Evolutionary conservation across 2,888 invertebrate species (phyloP).

Genomic region (Catocala fraxini): DNA sequence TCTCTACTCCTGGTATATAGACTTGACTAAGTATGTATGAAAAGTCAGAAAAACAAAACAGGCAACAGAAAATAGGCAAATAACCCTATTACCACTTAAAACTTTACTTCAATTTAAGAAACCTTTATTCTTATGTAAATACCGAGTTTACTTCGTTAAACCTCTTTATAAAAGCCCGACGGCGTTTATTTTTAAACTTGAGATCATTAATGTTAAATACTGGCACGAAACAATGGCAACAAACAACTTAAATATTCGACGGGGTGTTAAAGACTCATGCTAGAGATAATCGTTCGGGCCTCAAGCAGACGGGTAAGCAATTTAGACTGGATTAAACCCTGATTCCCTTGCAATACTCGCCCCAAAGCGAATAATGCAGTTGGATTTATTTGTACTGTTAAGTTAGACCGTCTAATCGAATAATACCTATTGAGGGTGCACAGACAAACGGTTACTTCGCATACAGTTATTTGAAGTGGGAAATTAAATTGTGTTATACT

Average conservation of each 20-base stretch:
- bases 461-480: conserved; percentile 40
- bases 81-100: background rate
- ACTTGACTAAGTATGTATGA: too few species aligned
- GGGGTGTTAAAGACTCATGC: conserved; percentile 53
- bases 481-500: conserved; percentile 52
- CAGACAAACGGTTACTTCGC: conserved; percentile 45
- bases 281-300: conserved; percentile 60
- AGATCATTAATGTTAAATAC: conserved; percentile 20
- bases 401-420: conserved; percentile 66
- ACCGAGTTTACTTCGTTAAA: background rate
- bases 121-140: background rate
- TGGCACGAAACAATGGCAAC: conserved; percentile 35
- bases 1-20: too few species aligned
- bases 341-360: conserved; percentile 66
- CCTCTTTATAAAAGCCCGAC: background rate
- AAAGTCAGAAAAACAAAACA: too few species aligned
- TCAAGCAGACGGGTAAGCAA: conserved; percentile 66
- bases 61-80: too few species aligned
- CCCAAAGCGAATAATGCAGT: conserved; percentile 66
- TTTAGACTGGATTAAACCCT: conserved; percentile 67
- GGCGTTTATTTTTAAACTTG: conserved; percentile 5
- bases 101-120: background rate
- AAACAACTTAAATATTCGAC: conserved; percentile 60
- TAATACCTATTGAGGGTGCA: conserved; percentile 62
- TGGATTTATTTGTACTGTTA: conserved; percentile 67